Evolutionary conservation across 2,888 invertebrate species (phyloP).

Genomic region (Diaperis boleti): DNA sequence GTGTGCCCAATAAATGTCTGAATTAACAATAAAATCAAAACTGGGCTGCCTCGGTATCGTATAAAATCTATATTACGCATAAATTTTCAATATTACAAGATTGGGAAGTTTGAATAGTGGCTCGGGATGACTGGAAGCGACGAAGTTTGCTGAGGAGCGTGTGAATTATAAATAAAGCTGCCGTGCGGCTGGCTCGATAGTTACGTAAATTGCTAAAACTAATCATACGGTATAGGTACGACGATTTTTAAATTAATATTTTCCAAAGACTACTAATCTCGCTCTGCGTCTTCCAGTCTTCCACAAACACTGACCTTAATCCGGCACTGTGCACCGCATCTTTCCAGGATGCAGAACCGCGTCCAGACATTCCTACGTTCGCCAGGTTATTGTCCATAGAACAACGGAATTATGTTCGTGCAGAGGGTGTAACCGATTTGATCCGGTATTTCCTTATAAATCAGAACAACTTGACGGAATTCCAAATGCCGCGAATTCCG

Average conservation of each 20-base stretch:
- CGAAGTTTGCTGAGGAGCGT: background rate
- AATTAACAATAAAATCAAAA: slow-evolving; percentile 28
- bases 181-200: background rate
- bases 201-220: slow-evolving; percentile 2
- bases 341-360: no score
- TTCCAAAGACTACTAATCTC: no score
- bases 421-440: slow-evolving; percentile 24
- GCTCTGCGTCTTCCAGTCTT: no score
- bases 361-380: slow-evolving; percentile 24
- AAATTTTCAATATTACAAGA: slow-evolving; percentile 17
- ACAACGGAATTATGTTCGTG: slow-evolving; percentile 25
- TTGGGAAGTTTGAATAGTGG: slow-evolving; percentile 23
- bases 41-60: background rate
- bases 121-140: slow-evolving; percentile 5
- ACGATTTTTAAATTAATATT: no score
- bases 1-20: slow-evolving; percentile 19
- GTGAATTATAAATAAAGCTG: slow-evolving; percentile 12
- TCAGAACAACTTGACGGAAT: slow-evolving; percentile 24
- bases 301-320: no score
- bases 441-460: slow-evolving; percentile 32
- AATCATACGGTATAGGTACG: no score
- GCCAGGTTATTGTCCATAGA: slow-evolving; percentile 25
- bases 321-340: no score
- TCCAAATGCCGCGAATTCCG: slow-evolving; percentile 12
- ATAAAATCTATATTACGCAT: slow-evolving; percentile 18